Conservation (phyloP, 2,113 vertebrate genomes). For the Mus pahari region DNA sequence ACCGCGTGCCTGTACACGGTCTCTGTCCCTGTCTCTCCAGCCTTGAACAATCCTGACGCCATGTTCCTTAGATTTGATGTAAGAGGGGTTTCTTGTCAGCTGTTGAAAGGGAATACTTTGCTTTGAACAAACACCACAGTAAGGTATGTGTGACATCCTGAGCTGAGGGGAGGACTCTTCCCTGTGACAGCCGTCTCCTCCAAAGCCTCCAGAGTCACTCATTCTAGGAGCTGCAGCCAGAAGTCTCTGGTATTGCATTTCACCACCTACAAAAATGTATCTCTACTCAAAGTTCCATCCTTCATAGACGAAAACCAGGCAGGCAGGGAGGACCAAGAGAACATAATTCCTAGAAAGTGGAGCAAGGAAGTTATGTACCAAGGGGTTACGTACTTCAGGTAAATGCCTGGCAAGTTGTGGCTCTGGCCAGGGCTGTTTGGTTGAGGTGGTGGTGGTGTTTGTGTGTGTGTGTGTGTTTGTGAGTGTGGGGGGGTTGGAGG, state of each 20-base stretch:
- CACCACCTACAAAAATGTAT: background rate
- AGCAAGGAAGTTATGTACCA: no score
- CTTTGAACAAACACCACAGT: background rate
- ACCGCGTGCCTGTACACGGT: background rate
- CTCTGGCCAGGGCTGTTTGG: background rate
- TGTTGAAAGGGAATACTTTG: background rate
- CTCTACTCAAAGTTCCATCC: background rate
- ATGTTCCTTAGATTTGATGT: slow-evolving; percentile 57
- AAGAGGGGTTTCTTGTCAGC: slow-evolving; percentile 12
- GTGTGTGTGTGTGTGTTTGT: no score
- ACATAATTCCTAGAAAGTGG: background rate
- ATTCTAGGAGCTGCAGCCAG: background rate
- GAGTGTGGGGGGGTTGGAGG: background rate
- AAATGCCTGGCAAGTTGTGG: no score
- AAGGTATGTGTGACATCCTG: background rate
- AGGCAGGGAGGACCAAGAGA: background rate
- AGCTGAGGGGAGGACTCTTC: background rate
- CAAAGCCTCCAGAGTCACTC: background rate
- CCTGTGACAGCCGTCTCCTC: rapidly evolving
- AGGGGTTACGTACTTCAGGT: background rate
- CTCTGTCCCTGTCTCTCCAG: background rate
- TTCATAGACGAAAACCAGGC: background rate
- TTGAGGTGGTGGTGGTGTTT: background rate
- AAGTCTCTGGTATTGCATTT: background rate
- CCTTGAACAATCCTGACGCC: background rate